These are phyloP conservation scores for Drosophila navojoa DNA, from an alignment of 1,140 invertebrate genomes.

Conservation along the genomic window DNA sequence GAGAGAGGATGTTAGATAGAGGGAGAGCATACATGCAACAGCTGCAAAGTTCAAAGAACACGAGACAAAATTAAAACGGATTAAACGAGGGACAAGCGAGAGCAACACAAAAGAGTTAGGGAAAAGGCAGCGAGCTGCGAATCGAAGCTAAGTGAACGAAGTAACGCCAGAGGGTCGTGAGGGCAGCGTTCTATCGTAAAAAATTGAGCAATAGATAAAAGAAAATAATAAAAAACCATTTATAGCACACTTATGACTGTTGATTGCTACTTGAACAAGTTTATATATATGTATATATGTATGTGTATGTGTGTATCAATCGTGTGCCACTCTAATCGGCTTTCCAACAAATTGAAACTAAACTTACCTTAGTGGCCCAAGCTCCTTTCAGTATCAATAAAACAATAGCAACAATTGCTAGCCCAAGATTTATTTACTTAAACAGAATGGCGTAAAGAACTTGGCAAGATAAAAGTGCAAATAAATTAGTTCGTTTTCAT, in stretches of 20 bases:
- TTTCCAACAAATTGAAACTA: constrained; percentile 31
- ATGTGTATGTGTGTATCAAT: constrained; percentile 12
- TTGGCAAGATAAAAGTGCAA: too few species aligned
- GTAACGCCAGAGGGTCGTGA: constrained; percentile 24
- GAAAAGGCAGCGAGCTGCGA: not conserved
- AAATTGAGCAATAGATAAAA: constrained; percentile 15
- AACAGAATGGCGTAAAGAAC: too few species aligned
- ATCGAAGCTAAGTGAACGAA: not conserved
- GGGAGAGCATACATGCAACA: constrained; percentile 12
- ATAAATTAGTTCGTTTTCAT: too few species aligned
- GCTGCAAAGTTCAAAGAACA: constrained; percentile 69
- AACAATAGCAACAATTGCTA: too few species aligned
- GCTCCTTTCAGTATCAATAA: too few species aligned
- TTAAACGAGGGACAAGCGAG: constrained; percentile 35
- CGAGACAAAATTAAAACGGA: constrained; percentile 60
- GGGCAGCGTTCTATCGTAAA: constrained; percentile 8
- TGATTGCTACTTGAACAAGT: not conserved
- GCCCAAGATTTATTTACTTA: too few species aligned
- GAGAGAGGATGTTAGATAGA: not conserved
- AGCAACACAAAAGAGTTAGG: not conserved
- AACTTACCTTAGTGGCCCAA: not conserved
- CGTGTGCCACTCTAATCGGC: constrained; percentile 23
- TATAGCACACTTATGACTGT: constrained; percentile 49
- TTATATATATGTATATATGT: too few species aligned
- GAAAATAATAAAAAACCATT: constrained; percentile 15